Conservation (phyloP, 2,113 vertebrate species). For the Pontoporia blainvillei region DNA sequence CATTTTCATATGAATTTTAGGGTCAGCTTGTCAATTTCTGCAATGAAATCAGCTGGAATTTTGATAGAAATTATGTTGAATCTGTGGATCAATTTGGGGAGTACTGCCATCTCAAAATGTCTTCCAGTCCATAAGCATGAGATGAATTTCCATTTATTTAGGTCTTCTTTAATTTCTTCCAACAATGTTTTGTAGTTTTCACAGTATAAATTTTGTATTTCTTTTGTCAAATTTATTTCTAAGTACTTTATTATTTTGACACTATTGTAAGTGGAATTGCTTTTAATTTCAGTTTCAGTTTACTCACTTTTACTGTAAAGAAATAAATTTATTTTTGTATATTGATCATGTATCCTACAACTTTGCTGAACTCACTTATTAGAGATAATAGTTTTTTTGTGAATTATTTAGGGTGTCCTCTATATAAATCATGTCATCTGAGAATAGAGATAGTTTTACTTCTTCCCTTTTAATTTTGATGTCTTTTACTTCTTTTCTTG, state of each 20-base stretch:
- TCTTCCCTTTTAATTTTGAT: neutral
- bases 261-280: neutral
- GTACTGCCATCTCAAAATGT: neutral
- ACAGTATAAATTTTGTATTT: neutral
- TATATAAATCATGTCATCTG: neutral
- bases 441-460: neutral
- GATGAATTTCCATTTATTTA: neutral
- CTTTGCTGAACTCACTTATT: neutral
- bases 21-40: neutral
- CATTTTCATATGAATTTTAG: neutral
- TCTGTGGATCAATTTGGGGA: neutral
- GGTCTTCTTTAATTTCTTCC: neutral
- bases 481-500: neutral
- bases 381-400: neutral
- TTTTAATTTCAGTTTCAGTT: neutral
- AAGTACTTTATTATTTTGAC: neutral
- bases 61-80: neutral
- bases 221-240: neutral
- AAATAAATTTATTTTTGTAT: neutral
- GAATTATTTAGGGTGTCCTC: neutral
- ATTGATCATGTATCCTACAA: neutral
- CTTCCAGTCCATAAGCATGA: neutral
- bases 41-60: neutral
- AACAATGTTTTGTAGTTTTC: neutral
- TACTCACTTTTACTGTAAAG: neutral